Evolutionary conservation across 2,888 invertebrate species (phyloP).

Genomic region (Dexiosoma caninum): DNA sequence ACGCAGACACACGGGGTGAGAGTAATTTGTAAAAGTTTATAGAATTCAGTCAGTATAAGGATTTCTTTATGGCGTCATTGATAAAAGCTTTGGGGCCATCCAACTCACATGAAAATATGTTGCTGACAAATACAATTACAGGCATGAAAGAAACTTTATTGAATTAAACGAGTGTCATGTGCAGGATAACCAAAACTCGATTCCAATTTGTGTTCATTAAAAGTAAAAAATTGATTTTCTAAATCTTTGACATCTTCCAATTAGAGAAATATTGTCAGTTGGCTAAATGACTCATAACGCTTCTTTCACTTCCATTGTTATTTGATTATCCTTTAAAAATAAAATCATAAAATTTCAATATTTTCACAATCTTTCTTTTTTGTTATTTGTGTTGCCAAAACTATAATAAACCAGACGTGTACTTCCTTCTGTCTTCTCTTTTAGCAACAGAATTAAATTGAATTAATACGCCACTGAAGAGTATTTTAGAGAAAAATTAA

Average conservation of each 20-base stretch:
- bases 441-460: neutral
- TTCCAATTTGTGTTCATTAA: no score
- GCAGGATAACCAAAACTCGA: no score
- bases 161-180: neutral
- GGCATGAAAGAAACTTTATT: neutral
- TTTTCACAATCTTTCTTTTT: no score
- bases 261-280: no score
- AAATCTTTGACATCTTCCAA: no score
- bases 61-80: conserved; percentile 21
- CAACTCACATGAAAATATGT: neutral
- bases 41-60: neutral
- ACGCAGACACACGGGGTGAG: neutral
- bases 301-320: no score
- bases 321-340: no score
- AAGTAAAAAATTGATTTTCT: no score
- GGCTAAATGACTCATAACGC: no score
- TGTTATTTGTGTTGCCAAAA: no score
- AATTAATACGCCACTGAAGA: neutral
- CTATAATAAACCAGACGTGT: neutral
- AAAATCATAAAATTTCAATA: no score
- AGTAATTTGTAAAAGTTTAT: conserved; percentile 13
- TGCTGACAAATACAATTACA: conserved; percentile 23
- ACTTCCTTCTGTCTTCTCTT: neutral
- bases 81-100: no score
- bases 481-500: neutral